These are phyloP conservation scores for Uromys caudimaculatus DNA, from an alignment of 2,797 vertebrate species.

Conservation along the genomic window DNA sequence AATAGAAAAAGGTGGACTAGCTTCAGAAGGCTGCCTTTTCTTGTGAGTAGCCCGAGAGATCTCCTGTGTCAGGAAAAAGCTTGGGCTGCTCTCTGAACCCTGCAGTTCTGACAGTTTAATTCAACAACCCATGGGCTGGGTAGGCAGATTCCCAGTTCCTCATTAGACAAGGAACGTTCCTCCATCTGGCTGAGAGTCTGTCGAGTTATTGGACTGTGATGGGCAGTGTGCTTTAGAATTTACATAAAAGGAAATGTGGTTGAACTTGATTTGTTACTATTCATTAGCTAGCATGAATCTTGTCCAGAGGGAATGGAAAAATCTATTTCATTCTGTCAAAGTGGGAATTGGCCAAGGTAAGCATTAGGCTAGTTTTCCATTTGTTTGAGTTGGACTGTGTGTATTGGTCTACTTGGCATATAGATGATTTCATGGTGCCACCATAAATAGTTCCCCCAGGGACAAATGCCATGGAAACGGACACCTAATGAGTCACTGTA, in stretches of 20 bases:
- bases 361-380: neutral
- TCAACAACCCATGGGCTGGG: constrained; percentile 9
- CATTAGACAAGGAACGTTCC: constrained; percentile 34
- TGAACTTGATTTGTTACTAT: neutral
- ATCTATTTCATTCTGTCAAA: neutral
- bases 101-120: neutral
- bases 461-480: neutral
- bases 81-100: neutral
- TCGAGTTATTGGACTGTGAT: neutral
- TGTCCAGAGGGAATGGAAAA: neutral
- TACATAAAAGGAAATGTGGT: constrained; percentile 3
- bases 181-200: constrained; percentile 71
- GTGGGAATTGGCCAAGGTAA: neutral
- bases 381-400: neutral
- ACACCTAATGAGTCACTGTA: too few species aligned
- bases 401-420: neutral
- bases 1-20: neutral
- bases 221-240: neutral
- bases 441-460: neutral
- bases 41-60: neutral
- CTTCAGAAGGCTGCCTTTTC: neutral
- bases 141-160: constrained; percentile 47
- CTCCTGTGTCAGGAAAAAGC: too few species aligned
- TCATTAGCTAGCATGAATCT: neutral
- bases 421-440: neutral